phyloP scores from a whole-genome alignment of 2,888 invertebrate species.

The Hemicrepidius hirtus region DNA sequence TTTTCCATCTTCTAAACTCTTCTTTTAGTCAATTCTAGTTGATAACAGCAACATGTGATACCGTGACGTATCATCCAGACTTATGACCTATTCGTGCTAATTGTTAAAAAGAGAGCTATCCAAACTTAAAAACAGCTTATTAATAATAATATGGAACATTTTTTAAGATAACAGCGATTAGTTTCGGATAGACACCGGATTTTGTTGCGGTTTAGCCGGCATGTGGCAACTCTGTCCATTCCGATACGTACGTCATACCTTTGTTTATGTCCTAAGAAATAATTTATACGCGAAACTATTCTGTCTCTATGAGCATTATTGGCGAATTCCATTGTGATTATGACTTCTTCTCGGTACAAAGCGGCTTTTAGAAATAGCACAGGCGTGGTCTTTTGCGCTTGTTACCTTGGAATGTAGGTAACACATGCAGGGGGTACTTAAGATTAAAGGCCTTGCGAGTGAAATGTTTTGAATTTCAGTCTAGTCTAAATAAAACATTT shows the following conservation, averaged over 20 bases:
- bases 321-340: constrained; percentile 20
- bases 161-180: neutral
- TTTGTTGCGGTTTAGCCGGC: constrained; percentile 13
- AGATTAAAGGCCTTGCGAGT: constrained; percentile 18
- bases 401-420: constrained; percentile 63
- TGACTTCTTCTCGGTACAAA: constrained; percentile 16
- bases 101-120: constrained; percentile 5
- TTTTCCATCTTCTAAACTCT: neutral
- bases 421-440: constrained; percentile 40
- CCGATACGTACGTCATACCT: neutral
- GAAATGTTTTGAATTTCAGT: neutral
- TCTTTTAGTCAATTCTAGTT: constrained; percentile 54
- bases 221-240: constrained; percentile 5
- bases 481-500: no score
- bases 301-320: neutral
- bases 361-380: constrained; percentile 34
- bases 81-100: constrained; percentile 39
- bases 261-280: constrained; percentile 14
- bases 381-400: constrained; percentile 64
- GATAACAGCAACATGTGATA: constrained; percentile 65
- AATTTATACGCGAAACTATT: neutral
- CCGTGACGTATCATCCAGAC: constrained; percentile 59
- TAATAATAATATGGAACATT: neutral
- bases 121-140: neutral
- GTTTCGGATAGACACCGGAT: neutral